Percentiles rank a stretch among this genome's conserved stretches.
These are phyloP conservation scores for Mormyrus lacerda DNA, from an alignment of 2,113 vertebrate species.

Conservation along the genomic window DNA sequence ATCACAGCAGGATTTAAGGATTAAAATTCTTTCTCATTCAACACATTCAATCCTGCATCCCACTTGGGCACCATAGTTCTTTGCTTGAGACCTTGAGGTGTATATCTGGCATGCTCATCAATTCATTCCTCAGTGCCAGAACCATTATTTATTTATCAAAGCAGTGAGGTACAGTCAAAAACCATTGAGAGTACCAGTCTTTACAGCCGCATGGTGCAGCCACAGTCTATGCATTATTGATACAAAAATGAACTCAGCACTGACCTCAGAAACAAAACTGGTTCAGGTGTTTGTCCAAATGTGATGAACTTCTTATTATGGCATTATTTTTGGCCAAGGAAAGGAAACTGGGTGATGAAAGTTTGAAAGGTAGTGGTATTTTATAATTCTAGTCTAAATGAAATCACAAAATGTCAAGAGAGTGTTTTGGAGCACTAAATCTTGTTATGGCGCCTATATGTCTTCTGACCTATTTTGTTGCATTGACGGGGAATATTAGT, in stretches of 20 bases:
- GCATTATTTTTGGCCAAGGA: neutral
- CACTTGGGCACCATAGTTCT: neutral
- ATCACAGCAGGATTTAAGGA: neutral
- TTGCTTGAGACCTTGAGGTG: neutral
- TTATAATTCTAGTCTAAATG: constrained; percentile 3
- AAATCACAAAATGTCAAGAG: neutral
- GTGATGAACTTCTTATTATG: neutral
- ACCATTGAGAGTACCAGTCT: neutral
- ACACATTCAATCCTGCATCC: neutral
- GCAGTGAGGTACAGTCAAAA: neutral
- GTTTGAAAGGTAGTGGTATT: neutral
- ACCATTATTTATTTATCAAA: constrained; percentile 24
- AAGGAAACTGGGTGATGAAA: neutral
- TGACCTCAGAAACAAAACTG: neutral
- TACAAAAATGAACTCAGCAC: neutral
- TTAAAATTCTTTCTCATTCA: neutral
- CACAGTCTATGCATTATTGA: constrained; percentile 6
- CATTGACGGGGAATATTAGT: neutral
- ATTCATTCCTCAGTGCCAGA: neutral
- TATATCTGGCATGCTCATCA: neutral
- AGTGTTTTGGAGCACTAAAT: constrained; percentile 4
- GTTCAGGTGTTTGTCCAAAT: neutral
- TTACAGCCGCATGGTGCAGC: constrained; percentile 7
- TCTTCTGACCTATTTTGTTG: neutral
- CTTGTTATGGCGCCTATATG: neutral